Conservation (phyloP, 2,797 vertebrate species). For the Acridotheres tristis region DNA sequence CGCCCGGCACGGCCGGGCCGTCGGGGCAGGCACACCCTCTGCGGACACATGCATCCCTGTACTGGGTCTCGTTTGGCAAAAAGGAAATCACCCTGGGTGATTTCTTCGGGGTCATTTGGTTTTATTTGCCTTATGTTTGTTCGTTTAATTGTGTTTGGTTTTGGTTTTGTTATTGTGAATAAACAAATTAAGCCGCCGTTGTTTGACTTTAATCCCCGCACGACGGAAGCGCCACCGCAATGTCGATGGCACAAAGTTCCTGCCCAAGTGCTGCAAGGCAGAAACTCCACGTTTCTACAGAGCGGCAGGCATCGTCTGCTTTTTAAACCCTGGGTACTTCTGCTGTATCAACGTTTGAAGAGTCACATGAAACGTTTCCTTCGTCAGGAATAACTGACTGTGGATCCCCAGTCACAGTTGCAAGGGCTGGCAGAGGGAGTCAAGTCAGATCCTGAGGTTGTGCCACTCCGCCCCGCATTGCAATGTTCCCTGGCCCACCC, state of each 20-base stretch:
- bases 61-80: not conserved
- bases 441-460: not conserved
- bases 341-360: not conserved
- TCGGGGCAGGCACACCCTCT: not conserved
- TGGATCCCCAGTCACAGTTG: not conserved
- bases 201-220: not conserved
- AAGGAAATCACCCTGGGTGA: not conserved
- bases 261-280: not conserved
- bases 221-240: not conserved
- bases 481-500: rapidly evolving
- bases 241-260: too few relatives aligned
- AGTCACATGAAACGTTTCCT: not conserved
- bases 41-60: rapidly evolving
- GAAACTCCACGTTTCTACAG: not conserved
- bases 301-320: not conserved
- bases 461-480: rapidly evolving
- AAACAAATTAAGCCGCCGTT: not conserved
- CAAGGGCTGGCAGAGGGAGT: not conserved
- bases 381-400: not conserved
- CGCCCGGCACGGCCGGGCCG: not conserved
- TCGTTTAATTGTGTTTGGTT: not conserved
- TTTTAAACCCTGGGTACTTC: not conserved
- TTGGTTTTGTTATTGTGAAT: not conserved
- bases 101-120: not conserved
- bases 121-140: not conserved